Percentiles rank a stretch among this genome's conserved stretches.
Evolutionary conservation across 2,888 invertebrate genomes (phyloP).

Genomic region (Eupsilia transversa): DNA sequence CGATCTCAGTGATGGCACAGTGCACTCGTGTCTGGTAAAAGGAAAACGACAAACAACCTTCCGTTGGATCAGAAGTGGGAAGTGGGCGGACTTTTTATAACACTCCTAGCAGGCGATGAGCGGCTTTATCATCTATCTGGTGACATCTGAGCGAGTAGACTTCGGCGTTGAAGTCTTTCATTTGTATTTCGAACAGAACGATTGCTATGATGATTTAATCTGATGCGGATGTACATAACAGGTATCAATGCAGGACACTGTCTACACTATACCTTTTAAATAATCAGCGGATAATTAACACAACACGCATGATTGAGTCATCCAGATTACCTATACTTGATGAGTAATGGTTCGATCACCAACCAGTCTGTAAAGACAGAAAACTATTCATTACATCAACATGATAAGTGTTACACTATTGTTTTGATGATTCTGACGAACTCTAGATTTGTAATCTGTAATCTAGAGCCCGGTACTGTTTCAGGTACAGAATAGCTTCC

Average conservation of each 20-base stretch:
- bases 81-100: too few relatives aligned
- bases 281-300: conserved; percentile 5
- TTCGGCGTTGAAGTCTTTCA: conserved; percentile 13
- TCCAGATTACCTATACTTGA: conserved; percentile 5
- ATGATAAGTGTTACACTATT: neutral
- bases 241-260: conserved; percentile 14
- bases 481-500: neutral
- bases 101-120: too few relatives aligned
- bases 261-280: conserved; percentile 7
- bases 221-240: neutral
- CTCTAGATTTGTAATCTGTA: too few relatives aligned
- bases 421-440: neutral
- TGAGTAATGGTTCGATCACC: conserved; percentile 29
- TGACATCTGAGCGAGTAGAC: neutral
- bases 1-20: neutral
- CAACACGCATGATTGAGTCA: conserved; percentile 27
- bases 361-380: conserved; percentile 14
- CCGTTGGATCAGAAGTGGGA: neutral
- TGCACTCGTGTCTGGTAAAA: neutral
- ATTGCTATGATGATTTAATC: neutral
- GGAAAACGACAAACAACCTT: neutral
- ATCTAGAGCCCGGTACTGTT: too few relatives aligned
- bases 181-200: neutral
- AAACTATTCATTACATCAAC: conserved; percentile 6
- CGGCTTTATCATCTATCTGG: neutral